Evolutionary conservation across 1,140 invertebrate species (phyloP).

Genomic region (Goniozus legneri): DNA sequence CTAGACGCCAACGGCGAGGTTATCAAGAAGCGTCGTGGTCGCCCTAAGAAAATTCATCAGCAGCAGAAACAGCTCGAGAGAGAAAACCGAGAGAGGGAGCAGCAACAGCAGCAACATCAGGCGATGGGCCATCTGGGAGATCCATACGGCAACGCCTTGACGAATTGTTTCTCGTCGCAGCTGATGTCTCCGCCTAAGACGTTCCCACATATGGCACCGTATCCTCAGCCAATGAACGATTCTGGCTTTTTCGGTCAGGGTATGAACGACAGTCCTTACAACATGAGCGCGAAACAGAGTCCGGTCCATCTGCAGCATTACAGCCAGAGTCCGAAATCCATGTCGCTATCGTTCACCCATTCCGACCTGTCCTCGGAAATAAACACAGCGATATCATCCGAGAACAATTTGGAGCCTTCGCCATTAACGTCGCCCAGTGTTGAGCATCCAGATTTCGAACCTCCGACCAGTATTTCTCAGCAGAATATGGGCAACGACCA

Average conservation of each 20-base stretch:
- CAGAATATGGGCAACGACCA: slow-evolving; percentile 54
- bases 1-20: slow-evolving; percentile 59
- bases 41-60: slow-evolving; percentile 77
- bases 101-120: slow-evolving; percentile 32
- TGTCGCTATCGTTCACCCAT: slow-evolving; percentile 65
- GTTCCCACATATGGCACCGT: slow-evolving; percentile 50
- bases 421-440: slow-evolving; percentile 65
- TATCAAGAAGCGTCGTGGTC: slow-evolving; percentile 78
- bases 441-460: slow-evolving; percentile 74
- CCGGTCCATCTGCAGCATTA: slow-evolving; percentile 53
- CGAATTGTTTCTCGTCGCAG: slow-evolving; percentile 59
- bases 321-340: slow-evolving; percentile 59
- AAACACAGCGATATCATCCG: slow-evolving; percentile 72
- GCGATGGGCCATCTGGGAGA: slow-evolving; percentile 33
- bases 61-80: slow-evolving; percentile 46
- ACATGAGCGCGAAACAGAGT: slow-evolving; percentile 51
- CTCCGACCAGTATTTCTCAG: slow-evolving; percentile 61
- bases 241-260: slow-evolving; percentile 39
- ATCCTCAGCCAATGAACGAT: slow-evolving; percentile 41
- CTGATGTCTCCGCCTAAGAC: slow-evolving; percentile 48
- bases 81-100: slow-evolving; percentile 42
- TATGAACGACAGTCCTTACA: slow-evolving; percentile 47
- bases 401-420: slow-evolving; percentile 60
- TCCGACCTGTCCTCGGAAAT: slow-evolving; percentile 75
- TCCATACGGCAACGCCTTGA: slow-evolving; percentile 39